Conservation (phyloP, 2,888 invertebrate species). For the Diabrotica balteata region DNA sequence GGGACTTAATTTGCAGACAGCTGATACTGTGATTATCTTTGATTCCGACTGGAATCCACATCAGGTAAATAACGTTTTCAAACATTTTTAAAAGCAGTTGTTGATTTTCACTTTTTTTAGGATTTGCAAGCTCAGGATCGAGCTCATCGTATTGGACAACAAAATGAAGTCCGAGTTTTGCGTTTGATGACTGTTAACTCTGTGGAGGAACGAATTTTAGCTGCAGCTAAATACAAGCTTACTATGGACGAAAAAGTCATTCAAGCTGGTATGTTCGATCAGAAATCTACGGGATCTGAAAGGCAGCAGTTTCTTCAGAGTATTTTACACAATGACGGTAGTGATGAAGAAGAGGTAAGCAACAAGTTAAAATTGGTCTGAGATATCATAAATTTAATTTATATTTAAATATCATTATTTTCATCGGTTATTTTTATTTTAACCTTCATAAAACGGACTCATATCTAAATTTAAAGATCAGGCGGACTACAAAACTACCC, state of each 20-base stretch:
- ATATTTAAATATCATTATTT: too few species aligned
- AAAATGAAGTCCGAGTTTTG: conserved; percentile 96
- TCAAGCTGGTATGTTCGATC: conserved; percentile 99
- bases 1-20: conserved; percentile 96
- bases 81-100: background rate
- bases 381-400: too few species aligned
- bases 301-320: conserved; percentile 94
- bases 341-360: conserved; percentile 76
- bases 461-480: too few species aligned
- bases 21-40: conserved; percentile 98
- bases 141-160: conserved; percentile 98
- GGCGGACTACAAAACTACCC: too few species aligned
- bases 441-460: too few species aligned
- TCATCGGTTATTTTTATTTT: too few species aligned
- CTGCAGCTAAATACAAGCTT: conserved; percentile 96
- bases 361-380: background rate
- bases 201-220: conserved; percentile 96
- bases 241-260: conserved; percentile 99
- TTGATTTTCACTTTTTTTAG: conserved; percentile 56
- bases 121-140: conserved; percentile 99
- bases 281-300: conserved; percentile 97
- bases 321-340: conserved; percentile 93
- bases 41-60: conserved; percentile 99
- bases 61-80: conserved; percentile 68
- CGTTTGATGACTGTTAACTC: conserved; percentile 98